phyloP scores from a whole-genome alignment of 2,888 invertebrate genomes.

The Tetanocera ferruginea region DNA sequence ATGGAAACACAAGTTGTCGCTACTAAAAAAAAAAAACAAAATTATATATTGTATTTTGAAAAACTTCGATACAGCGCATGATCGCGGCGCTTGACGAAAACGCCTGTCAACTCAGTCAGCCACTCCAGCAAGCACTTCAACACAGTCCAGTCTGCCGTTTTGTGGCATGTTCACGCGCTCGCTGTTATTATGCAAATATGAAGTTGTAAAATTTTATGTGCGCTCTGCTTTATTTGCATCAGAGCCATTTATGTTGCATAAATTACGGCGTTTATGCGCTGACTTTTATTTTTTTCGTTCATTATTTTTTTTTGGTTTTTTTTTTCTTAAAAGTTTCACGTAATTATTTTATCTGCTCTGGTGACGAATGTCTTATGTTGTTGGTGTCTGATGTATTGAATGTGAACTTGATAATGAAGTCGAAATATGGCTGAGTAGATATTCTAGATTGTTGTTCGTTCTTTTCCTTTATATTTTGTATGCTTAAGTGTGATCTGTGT shows the following conservation, averaged over 20 bases:
- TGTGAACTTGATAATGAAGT: slow-evolving; percentile 36
- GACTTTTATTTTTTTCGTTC: background rate
- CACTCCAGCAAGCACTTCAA: background rate
- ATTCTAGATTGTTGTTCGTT: background rate
- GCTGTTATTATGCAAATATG: slow-evolving; percentile 65
- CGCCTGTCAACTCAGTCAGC: background rate
- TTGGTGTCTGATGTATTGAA: slow-evolving; percentile 2
- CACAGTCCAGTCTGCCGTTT: background rate
- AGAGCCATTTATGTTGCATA: slow-evolving; percentile 60
- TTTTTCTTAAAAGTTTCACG: slow-evolving; percentile 18
- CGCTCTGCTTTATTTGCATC: slow-evolving; percentile 50
- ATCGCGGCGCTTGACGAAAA: background rate
- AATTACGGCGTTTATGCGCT: slow-evolving; percentile 56
- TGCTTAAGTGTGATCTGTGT: slow-evolving; percentile 20
- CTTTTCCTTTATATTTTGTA: slow-evolving; percentile 33
- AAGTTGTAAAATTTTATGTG: slow-evolving; percentile 61
- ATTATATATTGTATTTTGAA: too few relatives aligned
- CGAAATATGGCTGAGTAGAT: slow-evolving; percentile 28
- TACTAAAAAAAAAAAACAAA: too few relatives aligned
- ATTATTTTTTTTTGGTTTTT: background rate
- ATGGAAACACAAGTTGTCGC: too few relatives aligned
- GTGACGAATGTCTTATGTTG: slow-evolving; percentile 44
- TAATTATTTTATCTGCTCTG: slow-evolving; percentile 54
- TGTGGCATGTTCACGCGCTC: slow-evolving; percentile 56
- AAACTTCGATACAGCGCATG: slow-evolving; percentile 50